Base-by-base conservation (phyloP, 2,797 vertebrate genomes). In the Betta splendens region DNA sequence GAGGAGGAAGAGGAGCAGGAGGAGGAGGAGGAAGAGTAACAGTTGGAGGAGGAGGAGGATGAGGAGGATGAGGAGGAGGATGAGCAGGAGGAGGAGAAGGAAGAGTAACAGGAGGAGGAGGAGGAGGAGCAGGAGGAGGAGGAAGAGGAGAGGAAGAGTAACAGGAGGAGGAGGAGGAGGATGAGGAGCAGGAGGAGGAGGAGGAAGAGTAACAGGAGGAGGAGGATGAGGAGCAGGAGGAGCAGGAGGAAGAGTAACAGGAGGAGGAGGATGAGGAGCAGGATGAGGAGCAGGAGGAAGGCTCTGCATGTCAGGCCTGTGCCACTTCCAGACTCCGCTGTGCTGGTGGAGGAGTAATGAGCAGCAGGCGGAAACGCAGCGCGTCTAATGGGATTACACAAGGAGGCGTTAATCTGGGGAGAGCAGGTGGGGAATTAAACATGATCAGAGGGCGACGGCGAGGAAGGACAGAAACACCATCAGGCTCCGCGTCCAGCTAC, bases 351-450 rank as follows among this genome's bases (percentile, higher is more conserved):
- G 64, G 58, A 81, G 83, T 83, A 78, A 87, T 75, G 83, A 84
- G 82, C 61, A 42, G 52, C 81, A 61, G 78, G 77, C 69, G 49
- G 85, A 85, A 84, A 86, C 79, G 81, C 59, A 8, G 77, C 77
- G 61, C 66, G 75, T 69, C 84, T 86, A 87, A 88, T 89, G 87
- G 82, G 84, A 89, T 89, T 90, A 89, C 82, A 86, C 79, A 62
- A 77, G 64, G 83, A 83, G 72, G 85, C 83, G 72, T 81, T 88
- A 86, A 89, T 87, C 83, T 85, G 64, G 69, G 48, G 77, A 80
- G 82, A 87, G 73, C 85, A 88, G 85, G 87, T 89, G 81, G 81
- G 80, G 83, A 84, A 88, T 89, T 88, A 80, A 85, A 88, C 82
- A 75, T 61, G 78, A 81, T 89, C 79, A 80, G 67, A 77, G 75